Conservation (phyloP, 1,140 invertebrate genomes). For the Goniozus legneri region DNA sequence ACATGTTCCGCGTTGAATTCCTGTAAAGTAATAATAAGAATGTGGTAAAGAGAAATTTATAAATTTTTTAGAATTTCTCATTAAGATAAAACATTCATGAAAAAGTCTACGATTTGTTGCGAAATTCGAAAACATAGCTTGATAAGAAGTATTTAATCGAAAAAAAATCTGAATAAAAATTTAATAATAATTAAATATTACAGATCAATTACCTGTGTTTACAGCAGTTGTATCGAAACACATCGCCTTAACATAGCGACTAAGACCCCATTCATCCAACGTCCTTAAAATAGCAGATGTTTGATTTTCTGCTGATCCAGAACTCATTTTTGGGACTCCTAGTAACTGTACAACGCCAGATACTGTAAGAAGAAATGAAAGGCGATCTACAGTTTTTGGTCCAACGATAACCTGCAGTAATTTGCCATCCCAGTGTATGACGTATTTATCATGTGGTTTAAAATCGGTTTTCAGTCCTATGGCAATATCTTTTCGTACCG, state of each 20-base stretch:
- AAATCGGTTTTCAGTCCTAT: neutral
- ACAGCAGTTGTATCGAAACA: constrained; percentile 30
- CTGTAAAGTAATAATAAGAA: too few relatives aligned
- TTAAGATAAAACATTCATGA: too few relatives aligned
- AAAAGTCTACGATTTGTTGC: too few relatives aligned
- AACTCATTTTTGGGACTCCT: constrained; percentile 6
- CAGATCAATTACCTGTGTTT: constrained; percentile 23
- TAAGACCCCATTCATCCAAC: constrained; percentile 21
- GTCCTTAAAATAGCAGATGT: constrained; percentile 7
- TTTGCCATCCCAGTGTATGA: constrained; percentile 15
- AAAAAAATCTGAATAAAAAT: too few relatives aligned
- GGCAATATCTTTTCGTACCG: constrained; percentile 2
- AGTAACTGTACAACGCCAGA: constrained; percentile 2
- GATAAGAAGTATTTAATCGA: too few relatives aligned
- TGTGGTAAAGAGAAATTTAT: too few relatives aligned
- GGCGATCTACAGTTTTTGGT: constrained; percentile 14
- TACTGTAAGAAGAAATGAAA: constrained; percentile 18
- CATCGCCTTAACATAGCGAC: constrained; percentile 16
- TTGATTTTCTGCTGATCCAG: neutral
- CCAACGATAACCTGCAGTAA: constrained; percentile 11
- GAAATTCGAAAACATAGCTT: too few relatives aligned
- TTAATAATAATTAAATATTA: too few relatives aligned
- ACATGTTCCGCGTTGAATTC: too few relatives aligned
- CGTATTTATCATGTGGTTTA: neutral
- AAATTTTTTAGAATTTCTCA: too few relatives aligned